These are phyloP conservation scores for Lordiphosa fenestrarum DNA, from an alignment of 2,888 invertebrate species.

Conservation along the genomic window DNA sequence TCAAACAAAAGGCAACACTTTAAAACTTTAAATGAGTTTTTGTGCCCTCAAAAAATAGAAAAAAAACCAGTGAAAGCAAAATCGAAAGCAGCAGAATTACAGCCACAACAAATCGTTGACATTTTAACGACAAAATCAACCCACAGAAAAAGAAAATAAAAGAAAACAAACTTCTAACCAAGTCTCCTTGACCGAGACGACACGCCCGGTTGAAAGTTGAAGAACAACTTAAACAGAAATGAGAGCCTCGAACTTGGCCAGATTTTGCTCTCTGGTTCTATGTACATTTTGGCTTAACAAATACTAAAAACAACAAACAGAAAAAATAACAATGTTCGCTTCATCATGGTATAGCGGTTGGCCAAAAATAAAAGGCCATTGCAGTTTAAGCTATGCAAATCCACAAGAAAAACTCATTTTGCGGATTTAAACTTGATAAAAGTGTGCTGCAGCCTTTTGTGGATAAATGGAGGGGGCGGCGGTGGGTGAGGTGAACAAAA, in stretches of 20 bases:
- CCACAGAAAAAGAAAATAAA: slow-evolving; percentile 14
- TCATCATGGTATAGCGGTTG: slow-evolving; percentile 36
- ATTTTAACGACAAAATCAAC: slow-evolving; percentile 48
- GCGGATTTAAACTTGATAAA: slow-evolving; percentile 58
- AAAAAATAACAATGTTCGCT: slow-evolving; percentile 28
- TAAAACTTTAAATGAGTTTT: slow-evolving; percentile 71
- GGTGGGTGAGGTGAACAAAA: slow-evolving; percentile 1
- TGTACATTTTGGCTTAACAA: slow-evolving; percentile 31
- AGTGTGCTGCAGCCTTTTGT: slow-evolving; percentile 39
- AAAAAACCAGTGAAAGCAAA: slow-evolving; percentile 11
- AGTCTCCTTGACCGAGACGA: slow-evolving; percentile 10
- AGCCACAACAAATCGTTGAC: slow-evolving; percentile 44
- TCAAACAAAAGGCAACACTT: slow-evolving; percentile 65
- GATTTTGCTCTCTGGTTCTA: slow-evolving; percentile 7
- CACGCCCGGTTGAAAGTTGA: slow-evolving; percentile 10
- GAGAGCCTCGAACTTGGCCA: slow-evolving; percentile 31
- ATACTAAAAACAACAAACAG: slow-evolving; percentile 32
- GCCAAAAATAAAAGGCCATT: slow-evolving; percentile 39
- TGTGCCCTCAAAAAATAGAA: slow-evolving; percentile 26
- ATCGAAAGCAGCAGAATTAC: slow-evolving; percentile 13
- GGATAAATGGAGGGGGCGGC: not conserved
- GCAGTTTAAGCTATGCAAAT: slow-evolving; percentile 71
- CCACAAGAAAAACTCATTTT: slow-evolving; percentile 64
- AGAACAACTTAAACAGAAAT: not conserved
- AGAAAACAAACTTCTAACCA: slow-evolving; percentile 5